These are phyloP conservation scores for Amphipoea lucens DNA, from an alignment of 2,888 invertebrate species.

Conservation along the genomic window DNA sequence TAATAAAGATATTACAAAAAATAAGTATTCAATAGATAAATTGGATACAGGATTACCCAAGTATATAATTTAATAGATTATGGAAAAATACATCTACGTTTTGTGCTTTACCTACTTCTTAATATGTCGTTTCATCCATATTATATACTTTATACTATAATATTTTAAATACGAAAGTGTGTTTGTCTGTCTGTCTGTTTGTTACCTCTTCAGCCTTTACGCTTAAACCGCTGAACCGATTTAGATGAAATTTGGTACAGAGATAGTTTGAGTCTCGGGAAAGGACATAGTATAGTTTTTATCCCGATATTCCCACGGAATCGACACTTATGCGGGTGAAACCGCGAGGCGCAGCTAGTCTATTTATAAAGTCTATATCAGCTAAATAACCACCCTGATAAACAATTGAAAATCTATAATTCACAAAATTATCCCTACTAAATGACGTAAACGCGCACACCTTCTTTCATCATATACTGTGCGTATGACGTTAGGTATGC, in stretches of 20 bases:
- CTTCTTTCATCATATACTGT: conserved; percentile 1
- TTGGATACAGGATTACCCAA: neutral
- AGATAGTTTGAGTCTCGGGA: too few relatives aligned
- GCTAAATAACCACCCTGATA: neutral
- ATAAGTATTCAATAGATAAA: conserved; percentile 8
- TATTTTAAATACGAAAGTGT: too few relatives aligned
- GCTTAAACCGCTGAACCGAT: neutral
- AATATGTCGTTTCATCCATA: neutral
- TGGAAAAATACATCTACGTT: neutral
- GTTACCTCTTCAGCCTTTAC: too few relatives aligned
- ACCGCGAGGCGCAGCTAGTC: too few relatives aligned
- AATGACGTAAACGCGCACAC: neutral
- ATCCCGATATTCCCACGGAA: too few relatives aligned
- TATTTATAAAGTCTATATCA: neutral
- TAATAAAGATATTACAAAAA: conserved; percentile 14
- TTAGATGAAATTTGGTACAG: too few relatives aligned
- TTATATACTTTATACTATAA: too few relatives aligned
- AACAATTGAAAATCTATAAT: neutral
- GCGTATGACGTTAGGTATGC: neutral
- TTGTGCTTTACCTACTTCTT: neutral
- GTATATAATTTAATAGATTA: neutral
- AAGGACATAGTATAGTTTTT: too few relatives aligned
- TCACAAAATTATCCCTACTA: neutral
- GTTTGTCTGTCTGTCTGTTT: too few relatives aligned
- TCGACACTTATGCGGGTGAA: too few relatives aligned